Evolutionary conservation across 2,797 vertebrate genomes (phyloP).

Genomic region (Phoxinus dragarum): DNA sequence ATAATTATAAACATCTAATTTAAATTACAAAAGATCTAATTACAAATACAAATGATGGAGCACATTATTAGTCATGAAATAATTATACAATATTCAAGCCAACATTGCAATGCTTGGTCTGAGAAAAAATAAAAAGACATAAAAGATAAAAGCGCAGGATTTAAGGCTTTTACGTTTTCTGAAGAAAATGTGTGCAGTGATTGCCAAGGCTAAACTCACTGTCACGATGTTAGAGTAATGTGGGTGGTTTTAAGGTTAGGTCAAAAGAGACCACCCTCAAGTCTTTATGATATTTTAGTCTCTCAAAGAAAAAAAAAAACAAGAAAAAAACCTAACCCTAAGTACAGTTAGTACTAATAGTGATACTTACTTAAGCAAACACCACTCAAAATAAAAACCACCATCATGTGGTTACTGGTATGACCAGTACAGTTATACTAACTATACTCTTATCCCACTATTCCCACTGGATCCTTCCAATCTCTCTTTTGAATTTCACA

Average conservation of each 20-base stretch:
- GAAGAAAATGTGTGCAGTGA: neutral
- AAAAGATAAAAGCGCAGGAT: neutral
- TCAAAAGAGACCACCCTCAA: slow-evolving; percentile 15
- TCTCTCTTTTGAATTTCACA: slow-evolving; percentile 10
- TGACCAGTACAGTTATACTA: neutral
- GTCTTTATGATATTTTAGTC: neutral
- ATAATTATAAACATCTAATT: too few species aligned
- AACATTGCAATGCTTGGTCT: neutral
- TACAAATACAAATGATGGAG: too few species aligned
- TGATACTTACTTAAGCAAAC: neutral
- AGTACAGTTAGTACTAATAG: neutral
- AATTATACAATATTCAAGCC: neutral
- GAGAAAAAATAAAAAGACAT: neutral
- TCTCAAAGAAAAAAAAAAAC: neutral
- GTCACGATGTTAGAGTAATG: neutral
- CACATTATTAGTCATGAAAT: too few species aligned
- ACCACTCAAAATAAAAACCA: neutral
- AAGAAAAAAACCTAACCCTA: neutral
- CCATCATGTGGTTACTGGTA: neutral
- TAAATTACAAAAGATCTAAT: too few species aligned
- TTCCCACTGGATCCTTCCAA: neutral
- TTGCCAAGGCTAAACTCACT: neutral
- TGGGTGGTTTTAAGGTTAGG: slow-evolving; percentile 5
- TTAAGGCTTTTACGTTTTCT: neutral
- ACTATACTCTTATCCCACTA: neutral